Evolutionary conservation across 2,113 vertebrate genomes (phyloP), one percentile per base, ranked within the genome.

Genomic region (Delphinus delphis): DNA sequence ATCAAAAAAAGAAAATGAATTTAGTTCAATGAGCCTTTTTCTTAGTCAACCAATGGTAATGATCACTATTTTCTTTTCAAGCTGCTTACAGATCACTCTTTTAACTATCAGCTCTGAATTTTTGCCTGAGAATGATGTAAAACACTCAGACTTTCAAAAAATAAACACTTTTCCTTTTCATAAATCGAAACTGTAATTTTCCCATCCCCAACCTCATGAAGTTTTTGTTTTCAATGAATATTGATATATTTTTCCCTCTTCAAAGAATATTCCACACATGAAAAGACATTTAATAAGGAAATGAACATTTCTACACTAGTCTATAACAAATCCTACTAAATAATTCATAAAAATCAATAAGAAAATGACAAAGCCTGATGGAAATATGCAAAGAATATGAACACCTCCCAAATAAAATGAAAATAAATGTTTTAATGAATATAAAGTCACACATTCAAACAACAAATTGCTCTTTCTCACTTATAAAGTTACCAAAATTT

Each of bases 1-100:
- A 38, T 82, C 33, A 88, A 62, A 92, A 94, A 93, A 79, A 91
- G 17, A 96, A 77, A 71, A 82, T 58, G 17, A 81, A 36, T 67
- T 87, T 71, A 71, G 23, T 93, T 36, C 68, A 80, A 41, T 1
- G n/a, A 93, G 65, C 8, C 25, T 90, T 90, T 79, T 92, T 94
- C 50, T 88, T 86, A 95, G 41, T 80, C n/a, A 18, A 21, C 14
- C 20, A 20, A 11, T 74, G 26, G 25, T 53, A 88, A 28, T 25
- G 25, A 81, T 63, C 63, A 79, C 50, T 89, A 13, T 21, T 89
- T 63, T 77, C 14, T 65, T 90, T 93, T 77, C 25, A 91, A 77
- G 21, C 83, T 93, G 36, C 23, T 93, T 88, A 41, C 1, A 86
- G 89, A 47, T 33, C 44, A 62, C 67, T 44, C 5, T 91, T 47